Conservation (phyloP, 2,797 vertebrate species). For the Phoeniculus purpureus region DNA sequence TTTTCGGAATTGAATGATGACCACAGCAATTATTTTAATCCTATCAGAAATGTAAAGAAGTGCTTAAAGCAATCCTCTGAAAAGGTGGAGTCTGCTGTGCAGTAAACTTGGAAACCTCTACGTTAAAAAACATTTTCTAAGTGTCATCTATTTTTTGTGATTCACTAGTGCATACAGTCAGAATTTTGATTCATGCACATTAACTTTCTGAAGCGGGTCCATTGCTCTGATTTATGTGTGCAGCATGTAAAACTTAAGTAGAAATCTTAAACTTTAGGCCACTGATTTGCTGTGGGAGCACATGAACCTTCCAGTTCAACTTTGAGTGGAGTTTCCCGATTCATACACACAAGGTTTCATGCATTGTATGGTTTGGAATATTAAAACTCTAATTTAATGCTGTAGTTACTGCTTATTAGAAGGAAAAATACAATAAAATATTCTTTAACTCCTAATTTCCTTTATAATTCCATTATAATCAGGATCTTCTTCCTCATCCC, state of each 20-base stretch:
- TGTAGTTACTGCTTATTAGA: slow-evolving; percentile 65
- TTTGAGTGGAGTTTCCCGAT: slow-evolving; percentile 68
- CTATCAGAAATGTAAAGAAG: neutral
- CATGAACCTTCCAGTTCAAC: slow-evolving; percentile 67
- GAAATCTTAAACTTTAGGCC: slow-evolving; percentile 70
- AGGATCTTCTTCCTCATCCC: neutral
- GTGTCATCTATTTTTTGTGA: slow-evolving; percentile 57
- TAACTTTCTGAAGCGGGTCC: slow-evolving; percentile 70
- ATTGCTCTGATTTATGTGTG: slow-evolving; percentile 69
- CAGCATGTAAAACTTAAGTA: slow-evolving; percentile 67
- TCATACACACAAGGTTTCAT: slow-evolving; percentile 64
- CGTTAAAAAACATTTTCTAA: slow-evolving; percentile 52
- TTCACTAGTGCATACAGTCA: slow-evolving; percentile 68
- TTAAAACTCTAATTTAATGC: slow-evolving; percentile 68
- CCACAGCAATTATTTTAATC: neutral
- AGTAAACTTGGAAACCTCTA: slow-evolving; percentile 41
- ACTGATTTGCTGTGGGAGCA: slow-evolving; percentile 50
- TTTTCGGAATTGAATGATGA: neutral
- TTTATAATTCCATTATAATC: neutral
- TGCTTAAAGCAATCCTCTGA: slow-evolving; percentile 27
- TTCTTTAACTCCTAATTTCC: neutral
- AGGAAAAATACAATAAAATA: slow-evolving; percentile 66
- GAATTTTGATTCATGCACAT: slow-evolving; percentile 67
- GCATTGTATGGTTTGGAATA: slow-evolving; percentile 49
- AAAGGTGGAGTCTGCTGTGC: slow-evolving; percentile 10